These are phyloP conservation scores for Crotalus helleri DNA, from an alignment of 2,113 vertebrate genomes.

Conservation along the genomic window DNA sequence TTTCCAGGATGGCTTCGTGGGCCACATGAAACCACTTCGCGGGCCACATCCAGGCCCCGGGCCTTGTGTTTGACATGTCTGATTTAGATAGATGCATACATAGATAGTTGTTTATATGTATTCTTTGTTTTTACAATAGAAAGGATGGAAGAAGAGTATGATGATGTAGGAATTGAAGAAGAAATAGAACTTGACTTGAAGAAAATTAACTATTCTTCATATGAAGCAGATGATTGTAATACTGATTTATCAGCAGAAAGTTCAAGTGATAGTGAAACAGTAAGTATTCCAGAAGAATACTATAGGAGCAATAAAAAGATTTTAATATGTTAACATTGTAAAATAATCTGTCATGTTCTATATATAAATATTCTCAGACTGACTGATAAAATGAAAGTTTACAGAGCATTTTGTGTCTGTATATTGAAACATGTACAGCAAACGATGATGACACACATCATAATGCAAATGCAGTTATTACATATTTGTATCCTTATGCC, in stretches of 20 bases:
- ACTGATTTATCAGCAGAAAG: slow-evolving; percentile 55
- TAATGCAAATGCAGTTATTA: not conserved
- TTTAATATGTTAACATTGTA: not conserved
- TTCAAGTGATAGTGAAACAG: slow-evolving; percentile 55
- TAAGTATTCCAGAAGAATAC: slow-evolving; percentile 48
- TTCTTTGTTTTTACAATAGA: not conserved
- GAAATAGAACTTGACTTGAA: slow-evolving; percentile 69
- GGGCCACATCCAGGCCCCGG: too few species aligned
- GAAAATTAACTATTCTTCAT: slow-evolving; percentile 61
- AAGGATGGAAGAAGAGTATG: slow-evolving; percentile 45
- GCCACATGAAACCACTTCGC: too few species aligned
- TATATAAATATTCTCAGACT: not conserved
- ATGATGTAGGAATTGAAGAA: slow-evolving; percentile 52
- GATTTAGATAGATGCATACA: not conserved
- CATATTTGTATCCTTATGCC: not conserved
- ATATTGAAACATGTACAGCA: not conserved
- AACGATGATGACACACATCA: not conserved
- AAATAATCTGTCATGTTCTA: not conserved
- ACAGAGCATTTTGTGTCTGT: not conserved
- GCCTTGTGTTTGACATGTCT: too few species aligned
- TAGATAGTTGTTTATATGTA: not conserved
- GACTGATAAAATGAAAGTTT: not conserved
- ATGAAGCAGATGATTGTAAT: slow-evolving; percentile 60
- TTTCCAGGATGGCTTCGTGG: too few species aligned
- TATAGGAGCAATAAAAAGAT: not conserved